Conservation (phyloP, 2,797 vertebrate species). For the Tapirus indicus region DNA sequence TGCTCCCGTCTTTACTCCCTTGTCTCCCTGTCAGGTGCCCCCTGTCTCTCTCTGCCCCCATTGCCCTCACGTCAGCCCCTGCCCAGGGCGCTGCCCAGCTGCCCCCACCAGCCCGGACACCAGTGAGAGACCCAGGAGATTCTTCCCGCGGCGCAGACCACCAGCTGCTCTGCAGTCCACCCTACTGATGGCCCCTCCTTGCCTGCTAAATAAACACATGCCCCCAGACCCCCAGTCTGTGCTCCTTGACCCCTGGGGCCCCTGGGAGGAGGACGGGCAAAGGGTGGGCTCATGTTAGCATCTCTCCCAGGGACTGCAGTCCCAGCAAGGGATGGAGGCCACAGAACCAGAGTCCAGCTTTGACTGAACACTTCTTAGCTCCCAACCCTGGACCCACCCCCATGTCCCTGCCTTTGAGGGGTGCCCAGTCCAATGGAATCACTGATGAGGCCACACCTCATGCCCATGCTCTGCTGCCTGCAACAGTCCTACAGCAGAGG, state of each 20-base stretch:
- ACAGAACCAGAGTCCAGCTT: background rate
- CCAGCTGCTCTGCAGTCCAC: background rate
- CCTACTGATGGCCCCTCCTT: background rate
- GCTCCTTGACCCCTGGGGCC: background rate
- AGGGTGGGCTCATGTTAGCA: background rate
- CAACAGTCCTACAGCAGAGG: background rate
- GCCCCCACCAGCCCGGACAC: background rate
- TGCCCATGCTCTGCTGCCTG: background rate
- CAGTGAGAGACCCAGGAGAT: background rate
- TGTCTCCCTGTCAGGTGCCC: background rate
- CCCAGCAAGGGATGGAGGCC: background rate
- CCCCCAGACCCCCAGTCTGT: background rate
- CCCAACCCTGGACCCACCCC: background rate
- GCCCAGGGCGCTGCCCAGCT: background rate
- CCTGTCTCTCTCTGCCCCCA: background rate
- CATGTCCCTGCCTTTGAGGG: background rate
- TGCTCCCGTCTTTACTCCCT: background rate
- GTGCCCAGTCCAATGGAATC: background rate
- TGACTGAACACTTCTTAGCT: background rate
- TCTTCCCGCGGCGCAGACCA: background rate
- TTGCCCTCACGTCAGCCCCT: background rate
- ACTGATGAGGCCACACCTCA: background rate
- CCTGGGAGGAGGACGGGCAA: background rate
- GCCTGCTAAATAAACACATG: conserved; percentile 69
- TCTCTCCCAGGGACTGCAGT: background rate